phyloP scores from a whole-genome alignment of 2,113 vertebrate genomes.

The Passer domesticus region DNA sequence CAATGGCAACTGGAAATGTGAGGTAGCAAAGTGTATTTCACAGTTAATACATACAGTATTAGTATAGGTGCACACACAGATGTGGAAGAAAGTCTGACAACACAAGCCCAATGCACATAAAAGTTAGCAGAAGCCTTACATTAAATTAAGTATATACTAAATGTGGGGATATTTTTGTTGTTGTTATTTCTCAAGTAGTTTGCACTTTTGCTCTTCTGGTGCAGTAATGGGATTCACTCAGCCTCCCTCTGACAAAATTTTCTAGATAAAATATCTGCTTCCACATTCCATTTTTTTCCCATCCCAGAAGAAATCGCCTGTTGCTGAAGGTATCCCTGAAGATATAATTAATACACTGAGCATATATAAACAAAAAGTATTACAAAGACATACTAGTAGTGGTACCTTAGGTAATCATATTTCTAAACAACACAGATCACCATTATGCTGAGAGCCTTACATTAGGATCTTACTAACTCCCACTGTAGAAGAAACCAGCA shows the following conservation, averaged over 20 bases:
- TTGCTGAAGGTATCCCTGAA: not conserved
- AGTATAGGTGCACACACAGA: not conserved
- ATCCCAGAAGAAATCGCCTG: not conserved
- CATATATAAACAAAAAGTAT: not conserved
- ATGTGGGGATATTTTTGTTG: not conserved
- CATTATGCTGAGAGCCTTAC: not conserved
- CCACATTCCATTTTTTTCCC: not conserved
- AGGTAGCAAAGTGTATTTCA: not conserved
- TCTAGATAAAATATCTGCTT: not conserved
- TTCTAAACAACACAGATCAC: not conserved
- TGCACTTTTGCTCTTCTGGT: not conserved
- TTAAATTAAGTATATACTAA: not conserved
- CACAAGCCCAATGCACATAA: not conserved
- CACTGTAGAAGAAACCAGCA: not conserved
- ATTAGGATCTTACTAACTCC: not conserved
- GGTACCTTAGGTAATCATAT: not conserved
- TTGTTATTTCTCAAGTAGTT: not conserved
- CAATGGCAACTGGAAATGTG: not conserved
- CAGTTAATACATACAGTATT: not conserved
- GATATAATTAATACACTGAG: not conserved
- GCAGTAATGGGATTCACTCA: not conserved
- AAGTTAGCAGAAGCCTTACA: not conserved
- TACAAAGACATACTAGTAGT: not conserved
- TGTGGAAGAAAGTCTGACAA: not conserved
- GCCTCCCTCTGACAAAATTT: not conserved